These are phyloP conservation scores for Clunio marinus DNA, from an alignment of 2,888 invertebrate genomes.

Conservation along the genomic window DNA sequence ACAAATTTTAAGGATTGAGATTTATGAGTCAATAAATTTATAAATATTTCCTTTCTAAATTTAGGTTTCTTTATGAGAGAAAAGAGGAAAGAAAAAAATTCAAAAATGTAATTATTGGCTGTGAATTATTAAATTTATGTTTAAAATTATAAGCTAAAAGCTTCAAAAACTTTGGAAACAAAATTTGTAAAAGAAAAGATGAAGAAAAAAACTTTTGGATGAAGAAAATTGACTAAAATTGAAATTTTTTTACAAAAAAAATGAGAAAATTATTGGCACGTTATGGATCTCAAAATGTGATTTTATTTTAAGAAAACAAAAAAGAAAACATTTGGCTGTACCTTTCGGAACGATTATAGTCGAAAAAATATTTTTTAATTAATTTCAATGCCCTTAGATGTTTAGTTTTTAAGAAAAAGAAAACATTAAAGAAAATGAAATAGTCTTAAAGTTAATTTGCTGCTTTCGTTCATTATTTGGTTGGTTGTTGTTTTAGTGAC, in stretches of 20 bases:
- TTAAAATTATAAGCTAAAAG: constrained; percentile 20
- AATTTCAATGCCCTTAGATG: no score
- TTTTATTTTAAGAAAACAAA: constrained; percentile 21
- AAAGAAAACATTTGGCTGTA: constrained; percentile 38
- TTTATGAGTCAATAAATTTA: constrained; percentile 35
- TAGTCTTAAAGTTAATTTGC: constrained; percentile 11
- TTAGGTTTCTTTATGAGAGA: constrained; percentile 7
- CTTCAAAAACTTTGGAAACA: constrained; percentile 7
- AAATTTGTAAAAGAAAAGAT: neutral
- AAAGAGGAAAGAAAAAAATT: constrained; percentile 25
- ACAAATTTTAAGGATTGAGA: constrained; percentile 21
- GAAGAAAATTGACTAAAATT: constrained; percentile 34
- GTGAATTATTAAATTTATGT: constrained; percentile 36
- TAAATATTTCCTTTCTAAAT: constrained; percentile 25
- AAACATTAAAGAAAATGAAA: neutral
- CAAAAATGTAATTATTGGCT: constrained; percentile 37
- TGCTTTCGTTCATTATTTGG: constrained; percentile 12
- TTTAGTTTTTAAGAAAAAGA: neutral
- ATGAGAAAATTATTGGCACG: constrained; percentile 31
- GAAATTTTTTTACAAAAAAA: neutral
- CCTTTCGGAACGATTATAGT: constrained; percentile 29
- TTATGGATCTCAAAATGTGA: constrained; percentile 36
- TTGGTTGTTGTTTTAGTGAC: neutral
- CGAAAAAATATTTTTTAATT: constrained; percentile 37
- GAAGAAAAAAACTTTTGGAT: constrained; percentile 37